Percentiles rank a stretch among this genome's conserved stretches.
phyloP scores from a whole-genome alignment of 2,888 invertebrate species.

The Volucella inflata region DNA sequence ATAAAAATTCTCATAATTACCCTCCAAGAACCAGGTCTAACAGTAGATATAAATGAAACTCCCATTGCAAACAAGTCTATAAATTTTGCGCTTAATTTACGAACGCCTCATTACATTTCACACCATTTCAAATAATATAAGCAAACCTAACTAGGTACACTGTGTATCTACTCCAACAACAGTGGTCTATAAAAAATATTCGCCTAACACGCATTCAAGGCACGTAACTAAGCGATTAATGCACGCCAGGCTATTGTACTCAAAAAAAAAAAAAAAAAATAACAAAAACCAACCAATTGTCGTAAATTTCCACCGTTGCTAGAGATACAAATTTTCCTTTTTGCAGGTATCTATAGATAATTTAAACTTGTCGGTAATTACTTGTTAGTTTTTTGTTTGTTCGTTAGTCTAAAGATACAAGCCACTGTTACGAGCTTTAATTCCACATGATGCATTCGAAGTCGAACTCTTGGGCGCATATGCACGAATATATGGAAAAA shows the following conservation, averaged over 20 bases:
- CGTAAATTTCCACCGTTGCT: slow-evolving; percentile 55
- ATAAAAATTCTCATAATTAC: background rate
- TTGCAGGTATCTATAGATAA: slow-evolving; percentile 16
- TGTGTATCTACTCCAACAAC: background rate
- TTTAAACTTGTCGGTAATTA: slow-evolving; percentile 69
- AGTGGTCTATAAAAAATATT: slow-evolving; percentile 15
- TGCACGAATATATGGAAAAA: slow-evolving; percentile 36
- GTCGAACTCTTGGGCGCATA: slow-evolving; percentile 1
- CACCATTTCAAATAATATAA: slow-evolving; percentile 44
- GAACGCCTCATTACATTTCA: slow-evolving; percentile 68
- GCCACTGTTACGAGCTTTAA: slow-evolving; percentile 18
- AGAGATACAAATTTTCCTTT: slow-evolving; percentile 22
- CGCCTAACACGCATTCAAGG: slow-evolving; percentile 60
- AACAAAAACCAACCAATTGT: slow-evolving; percentile 50
- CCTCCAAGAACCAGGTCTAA: background rate
- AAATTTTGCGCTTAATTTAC: slow-evolving; percentile 61
- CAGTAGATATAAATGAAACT: background rate
- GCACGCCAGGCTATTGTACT: slow-evolving; percentile 52
- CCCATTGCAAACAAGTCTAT: slow-evolving; percentile 37
- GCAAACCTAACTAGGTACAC: background rate
- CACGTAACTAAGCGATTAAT: slow-evolving; percentile 72
- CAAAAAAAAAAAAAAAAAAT: slow-evolving; percentile 6
- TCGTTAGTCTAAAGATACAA: slow-evolving; percentile 19
- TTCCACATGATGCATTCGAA: slow-evolving; percentile 24
- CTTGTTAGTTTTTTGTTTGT: slow-evolving; percentile 31